Percentiles rank a stretch among this genome's conserved stretches.
phyloP scores from a whole-genome alignment of 2,888 invertebrate genomes.

The Agonopterix arenella region DNA sequence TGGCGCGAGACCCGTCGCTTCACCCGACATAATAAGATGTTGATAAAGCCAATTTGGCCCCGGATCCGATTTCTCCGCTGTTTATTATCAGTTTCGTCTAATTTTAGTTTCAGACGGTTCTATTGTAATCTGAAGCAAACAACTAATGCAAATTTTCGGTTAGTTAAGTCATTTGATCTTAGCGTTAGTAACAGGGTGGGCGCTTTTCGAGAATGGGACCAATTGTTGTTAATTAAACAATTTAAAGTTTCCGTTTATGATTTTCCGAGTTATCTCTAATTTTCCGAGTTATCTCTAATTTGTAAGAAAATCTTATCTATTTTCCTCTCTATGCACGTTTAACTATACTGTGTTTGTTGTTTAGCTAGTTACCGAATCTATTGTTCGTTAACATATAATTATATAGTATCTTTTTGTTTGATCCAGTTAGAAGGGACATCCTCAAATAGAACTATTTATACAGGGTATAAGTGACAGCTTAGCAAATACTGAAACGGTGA shows the following conservation, averaged over 20 bases:
- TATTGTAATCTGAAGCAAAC: conserved; percentile 47
- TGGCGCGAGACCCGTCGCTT: not conserved
- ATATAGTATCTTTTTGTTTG: too few relatives aligned
- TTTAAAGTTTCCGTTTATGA: conserved; percentile 5
- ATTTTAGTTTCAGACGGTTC: conserved; percentile 35
- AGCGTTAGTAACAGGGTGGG: conserved; percentile 7
- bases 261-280: too few relatives aligned
- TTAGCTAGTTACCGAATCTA: too few relatives aligned
- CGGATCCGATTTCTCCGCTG: conserved; percentile 41
- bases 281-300: too few relatives aligned
- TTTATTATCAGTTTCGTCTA: conserved; percentile 47
- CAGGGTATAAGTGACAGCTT: too few relatives aligned
- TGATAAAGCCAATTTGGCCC: conserved; percentile 47
- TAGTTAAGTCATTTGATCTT: conserved; percentile 46
- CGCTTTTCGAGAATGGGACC: not conserved
- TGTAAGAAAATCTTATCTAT: too few relatives aligned
- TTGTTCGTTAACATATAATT: too few relatives aligned
- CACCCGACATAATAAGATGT: conserved; percentile 24
- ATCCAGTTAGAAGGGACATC: too few relatives aligned
- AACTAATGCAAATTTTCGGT: conserved; percentile 42
- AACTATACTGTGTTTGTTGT: too few relatives aligned
- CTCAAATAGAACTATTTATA: too few relatives aligned
- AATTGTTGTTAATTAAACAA: conserved; percentile 7
- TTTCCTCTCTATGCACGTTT: too few relatives aligned
- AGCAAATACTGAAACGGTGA: too few relatives aligned